These are phyloP conservation scores for Caenorhabditis latens DNA, from an alignment of 1,140 invertebrate species.

Conservation along the genomic window DNA sequence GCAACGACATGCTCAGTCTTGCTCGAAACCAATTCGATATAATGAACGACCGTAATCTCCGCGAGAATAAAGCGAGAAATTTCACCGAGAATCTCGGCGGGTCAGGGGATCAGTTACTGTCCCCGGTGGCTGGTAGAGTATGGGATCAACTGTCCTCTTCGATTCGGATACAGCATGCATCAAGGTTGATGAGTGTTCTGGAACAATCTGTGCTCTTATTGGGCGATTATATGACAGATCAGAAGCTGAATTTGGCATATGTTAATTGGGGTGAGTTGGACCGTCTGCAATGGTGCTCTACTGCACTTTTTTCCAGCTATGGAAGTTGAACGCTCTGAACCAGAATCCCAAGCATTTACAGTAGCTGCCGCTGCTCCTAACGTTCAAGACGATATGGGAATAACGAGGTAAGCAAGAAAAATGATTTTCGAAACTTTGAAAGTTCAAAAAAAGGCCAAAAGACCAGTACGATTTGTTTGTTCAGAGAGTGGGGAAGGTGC, in stretches of 20 bases:
- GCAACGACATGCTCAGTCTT: conserved; percentile 56
- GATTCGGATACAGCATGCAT: conserved; percentile 50
- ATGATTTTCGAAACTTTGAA: no score
- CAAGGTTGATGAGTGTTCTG: conserved; percentile 64
- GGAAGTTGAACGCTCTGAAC: conserved; percentile 66
- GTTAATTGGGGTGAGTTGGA: conserved; percentile 64
- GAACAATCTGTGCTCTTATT: conserved; percentile 65
- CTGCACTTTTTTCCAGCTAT: conserved; percentile 59
- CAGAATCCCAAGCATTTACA: conserved; percentile 15
- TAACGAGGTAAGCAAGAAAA: conserved; percentile 1
- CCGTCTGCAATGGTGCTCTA: no score
- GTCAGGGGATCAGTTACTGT: conserved; percentile 64
- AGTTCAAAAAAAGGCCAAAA: no score
- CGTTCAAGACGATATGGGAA: conserved; percentile 46
- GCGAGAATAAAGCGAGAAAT: conserved; percentile 56
- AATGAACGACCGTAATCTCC: conserved; percentile 55
- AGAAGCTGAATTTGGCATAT: conserved; percentile 59
- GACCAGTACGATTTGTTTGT: no score
- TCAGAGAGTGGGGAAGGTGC: no score
- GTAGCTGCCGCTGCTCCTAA: background rate
- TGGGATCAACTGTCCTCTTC: conserved; percentile 59
- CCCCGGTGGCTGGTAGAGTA: conserved; percentile 16
- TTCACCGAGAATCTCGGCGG: conserved; percentile 65
- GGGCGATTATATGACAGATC: conserved; percentile 60
- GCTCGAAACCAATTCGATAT: conserved; percentile 61